phyloP scores from a whole-genome alignment of 2,797 vertebrate genomes.

The Hydrolagus colliei region DNA sequence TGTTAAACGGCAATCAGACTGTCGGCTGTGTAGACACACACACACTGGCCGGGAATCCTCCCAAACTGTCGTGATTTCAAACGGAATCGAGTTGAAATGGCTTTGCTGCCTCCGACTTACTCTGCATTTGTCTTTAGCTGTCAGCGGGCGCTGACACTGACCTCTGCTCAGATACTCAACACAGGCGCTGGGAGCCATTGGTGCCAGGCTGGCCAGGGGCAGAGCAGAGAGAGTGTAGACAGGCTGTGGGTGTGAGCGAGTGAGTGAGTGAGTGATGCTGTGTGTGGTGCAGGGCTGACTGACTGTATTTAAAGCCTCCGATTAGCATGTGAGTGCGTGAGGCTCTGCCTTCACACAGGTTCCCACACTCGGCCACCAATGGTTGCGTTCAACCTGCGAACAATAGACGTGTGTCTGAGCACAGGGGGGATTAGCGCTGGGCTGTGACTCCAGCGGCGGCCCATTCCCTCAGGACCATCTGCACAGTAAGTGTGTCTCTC shows the following conservation, averaged over 20 bases:
- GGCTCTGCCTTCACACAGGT: neutral
- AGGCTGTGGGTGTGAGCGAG: too few relatives aligned
- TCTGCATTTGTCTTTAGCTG: neutral
- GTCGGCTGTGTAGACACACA: too few relatives aligned
- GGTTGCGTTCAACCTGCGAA: neutral
- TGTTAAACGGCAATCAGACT: too few relatives aligned
- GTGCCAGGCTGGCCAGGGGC: too few relatives aligned
- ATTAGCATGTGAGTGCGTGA: neutral
- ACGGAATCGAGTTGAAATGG: too few relatives aligned
- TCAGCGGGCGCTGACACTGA: neutral
- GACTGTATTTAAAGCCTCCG: neutral
- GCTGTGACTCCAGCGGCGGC: neutral
- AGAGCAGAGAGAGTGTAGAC: too few relatives aligned
- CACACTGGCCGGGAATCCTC: too few relatives aligned
- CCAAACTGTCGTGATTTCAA: too few relatives aligned
- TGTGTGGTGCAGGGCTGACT: too few relatives aligned
- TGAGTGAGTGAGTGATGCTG: too few relatives aligned
- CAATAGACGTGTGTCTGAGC: neutral
- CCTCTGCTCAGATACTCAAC: neutral
- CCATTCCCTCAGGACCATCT: neutral
- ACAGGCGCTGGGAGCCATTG: too few relatives aligned
- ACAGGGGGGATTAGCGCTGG: constrained; percentile 3
- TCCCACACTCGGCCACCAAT: neutral
- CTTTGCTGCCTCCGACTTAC: neutral
- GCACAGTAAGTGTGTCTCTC: neutral